Evolutionary conservation across 2,888 invertebrate species (phyloP), one percentile per base, ranked within the genome.

Genomic region (Tetragnatha montana): DNA sequence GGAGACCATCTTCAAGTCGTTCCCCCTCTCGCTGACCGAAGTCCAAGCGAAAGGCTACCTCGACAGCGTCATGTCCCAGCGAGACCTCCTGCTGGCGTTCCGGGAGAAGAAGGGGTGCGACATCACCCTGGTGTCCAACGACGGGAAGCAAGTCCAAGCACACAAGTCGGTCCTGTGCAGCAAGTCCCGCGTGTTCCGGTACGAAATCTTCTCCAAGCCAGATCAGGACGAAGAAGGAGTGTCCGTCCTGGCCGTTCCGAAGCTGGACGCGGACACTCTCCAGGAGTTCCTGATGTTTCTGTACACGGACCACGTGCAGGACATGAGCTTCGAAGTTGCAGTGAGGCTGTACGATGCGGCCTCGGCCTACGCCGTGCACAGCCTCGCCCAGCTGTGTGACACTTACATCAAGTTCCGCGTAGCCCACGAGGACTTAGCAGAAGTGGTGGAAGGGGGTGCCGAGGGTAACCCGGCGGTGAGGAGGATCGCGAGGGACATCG

Each of bases 241-340:
- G 12, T 4, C 4, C 17, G 17, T 60, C 70, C 6, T 70, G 6
- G 21, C 47, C 14, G 47, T 80, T 22, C 22, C 7, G 0, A 70
- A 70, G 0, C 0, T 81, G 47, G 47, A 81, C 12, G 19, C 70
- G 0, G 47, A 35, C 21, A 69, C 47, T 12, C 69, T 50, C 0
- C 69, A 49, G 35, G n/a, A 70, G 50, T n/a, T 81, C 69, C 70
- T 81, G 6, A 4, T 70, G 3, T 81, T 49, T 49, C 12, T 81
- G 4, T 81, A 81, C 47, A 70, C 81, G 12, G 81, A 71, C 49
- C 47, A 10, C 8, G n/a, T 81, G 10, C 19, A 71, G 49, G 12
- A 47, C 8, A 8, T 81, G 4, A 19, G 47, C 10, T 19, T 22
- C 47, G 19, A 70, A 1, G 70, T 0, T 0, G 70, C 70, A 0